Evolutionary conservation across 2,113 vertebrate species (phyloP).

Genomic region (Suricata suricatta): DNA sequence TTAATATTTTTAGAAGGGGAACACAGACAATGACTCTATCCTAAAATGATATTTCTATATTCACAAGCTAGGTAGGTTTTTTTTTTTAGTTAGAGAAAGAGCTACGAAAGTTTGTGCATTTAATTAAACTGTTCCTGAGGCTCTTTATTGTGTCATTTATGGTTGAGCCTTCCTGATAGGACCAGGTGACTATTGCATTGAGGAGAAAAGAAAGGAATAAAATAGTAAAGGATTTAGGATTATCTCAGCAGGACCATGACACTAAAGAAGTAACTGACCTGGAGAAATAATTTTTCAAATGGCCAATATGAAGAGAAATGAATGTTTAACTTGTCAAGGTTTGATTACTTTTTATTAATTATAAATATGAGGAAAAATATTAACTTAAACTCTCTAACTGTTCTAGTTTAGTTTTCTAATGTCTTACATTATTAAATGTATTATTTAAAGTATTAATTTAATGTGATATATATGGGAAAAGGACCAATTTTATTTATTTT

Average conservation of each 20-base stretch:
- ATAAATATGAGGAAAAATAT: not conserved
- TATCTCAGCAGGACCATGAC: not conserved
- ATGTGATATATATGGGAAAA: not conserved
- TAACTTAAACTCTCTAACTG: not conserved
- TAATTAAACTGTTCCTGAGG: not conserved
- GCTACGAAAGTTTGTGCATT: not conserved
- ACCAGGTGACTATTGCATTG: not conserved
- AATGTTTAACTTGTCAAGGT: not conserved
- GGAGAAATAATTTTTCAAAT: not conserved
- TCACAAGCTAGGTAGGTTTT: not conserved
- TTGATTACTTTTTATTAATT: slow-evolving; percentile 10
- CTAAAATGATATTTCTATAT: slow-evolving; percentile 39
- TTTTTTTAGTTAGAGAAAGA: not conserved
- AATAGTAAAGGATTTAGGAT: slow-evolving; percentile 11
- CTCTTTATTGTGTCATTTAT: slow-evolving; percentile 33
- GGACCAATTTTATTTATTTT: not conserved
- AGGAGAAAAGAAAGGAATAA: slow-evolving; percentile 7
- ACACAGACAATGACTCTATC: not conserved
- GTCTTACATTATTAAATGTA: slow-evolving; percentile 14
- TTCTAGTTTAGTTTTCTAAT: slow-evolving; percentile 44
- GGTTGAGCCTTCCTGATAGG: not conserved
- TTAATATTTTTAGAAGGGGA: slow-evolving; percentile 4
- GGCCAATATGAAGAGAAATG: slow-evolving; percentile 15
- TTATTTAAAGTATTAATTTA: slow-evolving; percentile 43
- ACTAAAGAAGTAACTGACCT: not conserved